Conservation (phyloP, 1,140 invertebrate genomes). For the Philotrypesis tridentata region DNA sequence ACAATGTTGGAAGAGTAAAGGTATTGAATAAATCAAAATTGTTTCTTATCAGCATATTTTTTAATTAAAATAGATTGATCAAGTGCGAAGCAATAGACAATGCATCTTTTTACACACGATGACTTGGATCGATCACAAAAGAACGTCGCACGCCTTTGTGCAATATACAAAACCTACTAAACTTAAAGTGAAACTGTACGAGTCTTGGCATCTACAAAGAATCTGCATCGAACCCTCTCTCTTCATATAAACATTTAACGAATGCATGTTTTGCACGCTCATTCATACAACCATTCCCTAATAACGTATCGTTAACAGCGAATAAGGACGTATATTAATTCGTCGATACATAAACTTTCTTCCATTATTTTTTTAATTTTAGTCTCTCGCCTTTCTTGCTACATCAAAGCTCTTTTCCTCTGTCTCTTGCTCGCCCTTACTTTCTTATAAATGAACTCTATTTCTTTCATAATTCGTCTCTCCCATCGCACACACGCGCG, state of each 20-base stretch:
- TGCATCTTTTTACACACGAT: conserved; percentile 49
- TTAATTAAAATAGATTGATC: conserved; percentile 54
- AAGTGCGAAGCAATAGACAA: conserved; percentile 52
- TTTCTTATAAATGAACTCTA: not conserved
- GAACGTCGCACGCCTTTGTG: conserved; percentile 48
- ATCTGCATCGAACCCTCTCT: conserved; percentile 42
- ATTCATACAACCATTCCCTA: conserved; percentile 41
- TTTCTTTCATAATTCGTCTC: conserved; percentile 7
- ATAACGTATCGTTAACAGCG: conserved; percentile 42
- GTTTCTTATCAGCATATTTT: conserved; percentile 50
- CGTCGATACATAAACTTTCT: conserved; percentile 43
- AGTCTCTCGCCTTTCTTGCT: not conserved
- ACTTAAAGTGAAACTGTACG: conserved; percentile 48
- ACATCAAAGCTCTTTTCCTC: conserved; percentile 33
- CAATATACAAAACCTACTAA: conserved; percentile 51
- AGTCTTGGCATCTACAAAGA: conserved; percentile 48
- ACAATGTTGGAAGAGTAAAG: not conserved
- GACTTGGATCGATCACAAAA: conserved; percentile 52
- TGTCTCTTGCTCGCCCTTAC: not conserved
- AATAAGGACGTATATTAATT: conserved; percentile 38
- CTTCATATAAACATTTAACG: conserved; percentile 47
- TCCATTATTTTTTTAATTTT: conserved; percentile 21
- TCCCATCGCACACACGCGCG: conserved; percentile 35
- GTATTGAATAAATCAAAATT: conserved; percentile 13
- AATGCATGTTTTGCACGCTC: conserved; percentile 47